phyloP scores from a whole-genome alignment of 1,140 invertebrate genomes.

The Mactra quadrangularis region DNA sequence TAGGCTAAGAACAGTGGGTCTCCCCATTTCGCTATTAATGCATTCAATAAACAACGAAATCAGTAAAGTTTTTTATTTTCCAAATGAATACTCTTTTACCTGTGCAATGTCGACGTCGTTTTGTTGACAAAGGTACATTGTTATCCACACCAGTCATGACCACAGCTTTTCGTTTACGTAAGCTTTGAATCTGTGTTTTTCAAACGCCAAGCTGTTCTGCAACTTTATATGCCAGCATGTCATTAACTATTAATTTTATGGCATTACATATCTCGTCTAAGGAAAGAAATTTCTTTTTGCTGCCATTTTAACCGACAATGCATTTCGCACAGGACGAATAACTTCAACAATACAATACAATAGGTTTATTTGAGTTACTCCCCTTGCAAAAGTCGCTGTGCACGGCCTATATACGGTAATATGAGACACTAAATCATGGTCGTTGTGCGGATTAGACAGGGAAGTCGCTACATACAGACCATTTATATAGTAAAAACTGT shows the following conservation, averaged over 20 bases:
- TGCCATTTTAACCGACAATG: too few relatives aligned
- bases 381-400: too few relatives aligned
- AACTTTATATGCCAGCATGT: too few relatives aligned
- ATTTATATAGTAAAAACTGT: too few relatives aligned
- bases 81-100: slow-evolving; percentile 19
- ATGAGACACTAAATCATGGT: slow-evolving; percentile 10
- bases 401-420: slow-evolving; percentile 8
- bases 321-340: too few relatives aligned
- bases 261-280: slow-evolving; percentile 3
- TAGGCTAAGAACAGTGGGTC: slow-evolving; percentile 4
- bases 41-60: slow-evolving; percentile 17
- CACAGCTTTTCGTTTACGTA: background rate
- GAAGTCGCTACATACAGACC: too few relatives aligned
- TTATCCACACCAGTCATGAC: background rate
- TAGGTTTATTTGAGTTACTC: slow-evolving; percentile 5
- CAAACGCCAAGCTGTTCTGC: background rate
- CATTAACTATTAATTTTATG: too few relatives aligned
- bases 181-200: slow-evolving; percentile 14
- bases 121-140: background rate
- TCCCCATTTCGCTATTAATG: slow-evolving; percentile 19
- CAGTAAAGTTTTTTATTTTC: slow-evolving; percentile 18
- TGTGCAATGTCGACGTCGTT: too few relatives aligned
- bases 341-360: too few relatives aligned
- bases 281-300: slow-evolving; percentile 1
- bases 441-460: too few relatives aligned